Percentiles rank a stretch among this genome's conserved stretches.
phyloP scores from a whole-genome alignment of 2,113 vertebrate species.

The Lepidothrix coronata region DNA sequence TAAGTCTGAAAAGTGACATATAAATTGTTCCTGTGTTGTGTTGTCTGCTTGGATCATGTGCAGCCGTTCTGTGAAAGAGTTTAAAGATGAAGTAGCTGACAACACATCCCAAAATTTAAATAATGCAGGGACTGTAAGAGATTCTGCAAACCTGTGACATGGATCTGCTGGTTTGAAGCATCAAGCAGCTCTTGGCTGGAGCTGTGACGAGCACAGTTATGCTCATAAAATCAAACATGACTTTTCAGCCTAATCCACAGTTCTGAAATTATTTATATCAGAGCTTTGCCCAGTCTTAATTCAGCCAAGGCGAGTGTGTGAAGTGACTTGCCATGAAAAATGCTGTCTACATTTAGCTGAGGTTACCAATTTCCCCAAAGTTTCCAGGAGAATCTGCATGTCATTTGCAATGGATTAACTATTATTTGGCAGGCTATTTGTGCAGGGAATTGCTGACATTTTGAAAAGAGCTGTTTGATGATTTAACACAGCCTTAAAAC shows the following conservation, averaged over 20 bases:
- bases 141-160: not conserved
- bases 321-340: not conserved
- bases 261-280: not conserved
- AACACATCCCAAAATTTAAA: not conserved
- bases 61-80: not conserved
- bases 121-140: not conserved
- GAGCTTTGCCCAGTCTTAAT: not conserved
- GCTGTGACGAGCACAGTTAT: not conserved
- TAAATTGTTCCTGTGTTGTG: not conserved
- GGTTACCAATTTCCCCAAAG: not conserved
- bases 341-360: not conserved
- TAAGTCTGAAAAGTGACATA: not conserved
- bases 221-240: not conserved
- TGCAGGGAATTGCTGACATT: not conserved
- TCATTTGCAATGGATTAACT: constrained; percentile 11
- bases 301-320: not conserved
- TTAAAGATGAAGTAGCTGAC: not conserved
- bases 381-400: not conserved
- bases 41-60: not conserved
- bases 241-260: not conserved
- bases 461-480: not conserved
- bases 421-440: not conserved
- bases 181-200: not conserved
- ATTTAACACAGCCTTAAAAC: not conserved
- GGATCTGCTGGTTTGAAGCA: not conserved